phyloP scores from a whole-genome alignment of 2,888 invertebrate genomes.

The Rhabditoides inermis region DNA sequence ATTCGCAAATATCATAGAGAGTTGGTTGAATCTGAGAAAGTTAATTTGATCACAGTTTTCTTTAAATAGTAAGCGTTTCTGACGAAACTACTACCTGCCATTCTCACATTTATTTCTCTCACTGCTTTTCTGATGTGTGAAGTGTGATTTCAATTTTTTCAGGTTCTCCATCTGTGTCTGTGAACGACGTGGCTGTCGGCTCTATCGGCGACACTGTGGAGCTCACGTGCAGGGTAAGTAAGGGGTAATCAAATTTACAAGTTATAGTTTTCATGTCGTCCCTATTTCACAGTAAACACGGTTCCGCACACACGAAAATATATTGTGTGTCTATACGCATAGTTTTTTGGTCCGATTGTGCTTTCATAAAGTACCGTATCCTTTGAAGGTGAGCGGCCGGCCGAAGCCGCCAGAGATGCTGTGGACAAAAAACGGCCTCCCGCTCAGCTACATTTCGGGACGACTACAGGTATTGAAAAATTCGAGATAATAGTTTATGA shows the following conservation, averaged over 20 bases:
- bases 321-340: too few species aligned
- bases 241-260: too few species aligned
- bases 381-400: conserved; percentile 25
- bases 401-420: conserved; percentile 37
- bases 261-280: too few species aligned
- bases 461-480: conserved; percentile 21
- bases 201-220: conserved; percentile 24
- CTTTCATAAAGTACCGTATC: not conserved
- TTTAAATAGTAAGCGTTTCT: not conserved
- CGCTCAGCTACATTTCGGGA: conserved; percentile 32
- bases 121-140: not conserved
- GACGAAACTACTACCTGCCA: not conserved
- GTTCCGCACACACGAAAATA: too few species aligned
- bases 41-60: too few species aligned
- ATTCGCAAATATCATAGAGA: not conserved
- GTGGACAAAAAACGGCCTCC: conserved; percentile 37
- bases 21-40: not conserved
- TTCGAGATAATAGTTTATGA: not conserved
- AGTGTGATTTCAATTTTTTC: conserved; percentile 2
- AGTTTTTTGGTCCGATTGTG: too few species aligned
- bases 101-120: not conserved
- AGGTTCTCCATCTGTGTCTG: conserved; percentile 31
- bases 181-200: conserved; percentile 14
- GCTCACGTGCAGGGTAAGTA: conserved; percentile 24
- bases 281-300: too few species aligned